Evolutionary conservation across 2,113 vertebrate genomes (phyloP).

Genomic region (Rhegmatorhina hoffmannsi): DNA sequence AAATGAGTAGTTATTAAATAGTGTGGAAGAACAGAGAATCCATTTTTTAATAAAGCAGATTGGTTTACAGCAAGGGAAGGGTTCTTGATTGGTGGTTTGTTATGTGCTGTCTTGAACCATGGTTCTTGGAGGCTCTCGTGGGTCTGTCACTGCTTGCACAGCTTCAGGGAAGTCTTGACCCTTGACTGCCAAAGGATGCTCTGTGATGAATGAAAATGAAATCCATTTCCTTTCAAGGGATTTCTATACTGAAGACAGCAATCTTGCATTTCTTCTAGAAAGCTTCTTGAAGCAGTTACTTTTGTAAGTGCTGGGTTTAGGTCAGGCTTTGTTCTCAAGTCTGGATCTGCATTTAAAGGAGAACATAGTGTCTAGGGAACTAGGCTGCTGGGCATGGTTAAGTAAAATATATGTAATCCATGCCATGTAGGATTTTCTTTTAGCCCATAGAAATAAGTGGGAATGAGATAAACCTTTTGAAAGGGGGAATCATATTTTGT

Average conservation of each 20-base stretch:
- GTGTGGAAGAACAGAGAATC: not conserved
- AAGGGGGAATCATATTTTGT: not conserved
- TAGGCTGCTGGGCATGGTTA: not conserved
- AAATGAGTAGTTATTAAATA: not conserved
- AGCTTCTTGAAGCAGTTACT: not conserved
- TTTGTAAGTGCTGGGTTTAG: not conserved
- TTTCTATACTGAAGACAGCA: not conserved
- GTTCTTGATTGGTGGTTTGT: not conserved
- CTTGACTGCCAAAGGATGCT: not conserved
- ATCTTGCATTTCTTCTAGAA: not conserved
- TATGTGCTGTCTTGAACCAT: not conserved
- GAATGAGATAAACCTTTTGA: not conserved
- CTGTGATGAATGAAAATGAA: not conserved
- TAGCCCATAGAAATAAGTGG: accelerated
- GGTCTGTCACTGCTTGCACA: not conserved
- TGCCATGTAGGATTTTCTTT: not conserved
- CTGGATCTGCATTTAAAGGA: not conserved
- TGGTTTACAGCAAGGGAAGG: not conserved
- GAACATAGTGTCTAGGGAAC: accelerated
- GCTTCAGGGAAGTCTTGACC: not conserved
- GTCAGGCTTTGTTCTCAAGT: not conserved
- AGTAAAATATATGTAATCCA: not conserved
- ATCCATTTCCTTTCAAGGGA: not conserved
- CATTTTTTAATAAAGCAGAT: not conserved
- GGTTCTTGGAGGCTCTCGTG: not conserved